These are phyloP conservation scores for Ennomos erosarius DNA, from an alignment of 2,888 invertebrate species.

Conservation along the genomic window DNA sequence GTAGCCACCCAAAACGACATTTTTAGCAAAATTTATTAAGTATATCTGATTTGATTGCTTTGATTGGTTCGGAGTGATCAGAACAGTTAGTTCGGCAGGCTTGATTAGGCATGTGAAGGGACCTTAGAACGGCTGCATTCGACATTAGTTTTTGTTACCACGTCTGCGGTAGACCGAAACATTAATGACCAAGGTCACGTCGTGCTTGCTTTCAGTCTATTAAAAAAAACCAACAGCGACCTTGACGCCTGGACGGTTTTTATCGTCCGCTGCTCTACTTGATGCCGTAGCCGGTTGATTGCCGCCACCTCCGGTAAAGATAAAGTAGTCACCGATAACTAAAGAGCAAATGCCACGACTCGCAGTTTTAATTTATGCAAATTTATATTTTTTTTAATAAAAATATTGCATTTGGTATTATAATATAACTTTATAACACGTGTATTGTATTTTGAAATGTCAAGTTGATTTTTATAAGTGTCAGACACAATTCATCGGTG, in stretches of 20 bases:
- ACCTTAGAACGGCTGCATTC: conserved; percentile 46
- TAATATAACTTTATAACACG: conserved; percentile 18
- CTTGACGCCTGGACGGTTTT: conserved; percentile 65
- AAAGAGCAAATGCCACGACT: conserved; percentile 36
- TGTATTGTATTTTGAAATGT: conserved; percentile 48
- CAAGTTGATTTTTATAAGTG: conserved; percentile 42
- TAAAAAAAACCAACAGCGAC: conserved; percentile 55
- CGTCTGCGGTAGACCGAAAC: conserved; percentile 66
- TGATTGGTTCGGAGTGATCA: conserved; percentile 14
- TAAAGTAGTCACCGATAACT: conserved; percentile 40
- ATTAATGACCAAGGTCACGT: conserved; percentile 68
- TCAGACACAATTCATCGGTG: conserved; percentile 48
- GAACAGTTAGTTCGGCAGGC: conserved; percentile 25
- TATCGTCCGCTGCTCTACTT: conserved; percentile 52
- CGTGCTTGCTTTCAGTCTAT: conserved; percentile 62
- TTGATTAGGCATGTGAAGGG: conserved; percentile 62
- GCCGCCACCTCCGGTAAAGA: conserved; percentile 43
- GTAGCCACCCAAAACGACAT: no score
- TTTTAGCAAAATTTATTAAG: no score
- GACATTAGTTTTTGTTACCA: conserved; percentile 60
- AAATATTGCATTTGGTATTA: no score
- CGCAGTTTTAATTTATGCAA: conserved; percentile 20
- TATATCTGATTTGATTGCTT: neutral
- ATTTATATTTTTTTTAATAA: neutral
- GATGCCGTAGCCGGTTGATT: conserved; percentile 39